Conservation (phyloP, 2,888 invertebrate species). For the Lasioglossum figueresi region DNA sequence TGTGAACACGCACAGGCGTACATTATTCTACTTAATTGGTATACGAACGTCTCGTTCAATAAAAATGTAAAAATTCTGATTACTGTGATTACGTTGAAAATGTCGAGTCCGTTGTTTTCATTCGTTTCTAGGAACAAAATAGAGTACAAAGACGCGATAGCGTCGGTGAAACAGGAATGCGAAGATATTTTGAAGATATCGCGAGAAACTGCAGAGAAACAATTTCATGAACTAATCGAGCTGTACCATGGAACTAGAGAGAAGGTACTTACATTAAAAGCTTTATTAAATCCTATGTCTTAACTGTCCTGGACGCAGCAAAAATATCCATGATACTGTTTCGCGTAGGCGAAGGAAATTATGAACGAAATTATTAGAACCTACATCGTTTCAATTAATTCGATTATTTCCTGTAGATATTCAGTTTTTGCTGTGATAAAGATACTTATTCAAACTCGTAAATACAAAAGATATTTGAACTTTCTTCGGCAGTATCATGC, state of each 20-base stretch:
- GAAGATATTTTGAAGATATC: slow-evolving; percentile 54
- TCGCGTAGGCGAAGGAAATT: background rate
- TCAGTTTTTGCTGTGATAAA: background rate
- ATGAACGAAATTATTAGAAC: background rate
- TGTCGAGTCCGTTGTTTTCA: background rate
- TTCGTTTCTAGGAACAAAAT: slow-evolving; percentile 42
- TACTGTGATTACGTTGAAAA: background rate
- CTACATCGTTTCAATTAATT: background rate
- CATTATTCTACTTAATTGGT: background rate
- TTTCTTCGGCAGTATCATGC: slow-evolving; percentile 22
- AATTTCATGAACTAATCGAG: slow-evolving; percentile 57
- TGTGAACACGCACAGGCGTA: too few species aligned
- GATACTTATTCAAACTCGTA: background rate
- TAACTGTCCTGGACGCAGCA: background rate
- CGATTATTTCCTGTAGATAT: background rate
- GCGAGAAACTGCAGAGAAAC: slow-evolving; percentile 57
- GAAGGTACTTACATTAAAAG: slow-evolving; percentile 49
- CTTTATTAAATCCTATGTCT: slow-evolving; percentile 10
- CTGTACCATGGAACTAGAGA: slow-evolving; percentile 50
- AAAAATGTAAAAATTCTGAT: background rate
- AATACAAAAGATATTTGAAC: slow-evolving; percentile 33
- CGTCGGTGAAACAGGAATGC: slow-evolving; percentile 50
- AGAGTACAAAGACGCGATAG: slow-evolving; percentile 28
- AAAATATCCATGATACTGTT: background rate
- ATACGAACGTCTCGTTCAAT: background rate